Conservation (phyloP, 2,797 vertebrate species). For the Propithecus perrieri region DNA sequence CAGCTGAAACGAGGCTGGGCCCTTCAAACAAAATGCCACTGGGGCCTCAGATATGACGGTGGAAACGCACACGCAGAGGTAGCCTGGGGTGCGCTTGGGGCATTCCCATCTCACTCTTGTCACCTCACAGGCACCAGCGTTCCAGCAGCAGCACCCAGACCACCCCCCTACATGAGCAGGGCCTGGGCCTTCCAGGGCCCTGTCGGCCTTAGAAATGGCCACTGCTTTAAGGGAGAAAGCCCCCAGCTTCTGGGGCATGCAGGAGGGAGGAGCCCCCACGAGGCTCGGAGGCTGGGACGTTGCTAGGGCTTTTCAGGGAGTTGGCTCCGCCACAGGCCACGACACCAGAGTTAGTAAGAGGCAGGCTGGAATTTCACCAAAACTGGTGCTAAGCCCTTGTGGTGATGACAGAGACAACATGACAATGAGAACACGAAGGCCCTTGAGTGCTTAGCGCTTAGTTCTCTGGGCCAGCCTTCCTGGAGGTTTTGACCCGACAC, state of each 20-base stretch:
- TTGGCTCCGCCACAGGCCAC: not conserved
- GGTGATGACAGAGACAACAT: accelerated
- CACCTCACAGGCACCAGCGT: accelerated
- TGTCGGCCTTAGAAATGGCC: not conserved
- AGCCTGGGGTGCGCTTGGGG: not conserved
- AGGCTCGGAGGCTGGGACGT: not conserved
- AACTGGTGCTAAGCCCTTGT: not conserved
- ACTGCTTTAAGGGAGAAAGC: not conserved
- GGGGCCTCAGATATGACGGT: not conserved
- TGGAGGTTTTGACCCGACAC: not conserved
- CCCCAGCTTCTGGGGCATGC: not conserved
- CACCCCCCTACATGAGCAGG: not conserved
- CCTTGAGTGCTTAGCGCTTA: not conserved
- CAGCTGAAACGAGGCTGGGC: not conserved
- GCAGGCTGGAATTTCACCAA: not conserved
- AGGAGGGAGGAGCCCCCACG: not conserved
- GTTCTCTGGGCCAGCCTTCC: not conserved
- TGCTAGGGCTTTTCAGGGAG: not conserved
- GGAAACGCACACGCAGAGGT: not conserved
- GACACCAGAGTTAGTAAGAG: not conserved
- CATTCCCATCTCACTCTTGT: not conserved
- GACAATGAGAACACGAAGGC: not conserved
- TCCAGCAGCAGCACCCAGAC: not conserved
- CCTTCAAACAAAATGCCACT: not conserved
- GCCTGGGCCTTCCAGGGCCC: not conserved